Evolutionary conservation across 2,888 invertebrate species (phyloP).

Genomic region (Deroplatys truncata): DNA sequence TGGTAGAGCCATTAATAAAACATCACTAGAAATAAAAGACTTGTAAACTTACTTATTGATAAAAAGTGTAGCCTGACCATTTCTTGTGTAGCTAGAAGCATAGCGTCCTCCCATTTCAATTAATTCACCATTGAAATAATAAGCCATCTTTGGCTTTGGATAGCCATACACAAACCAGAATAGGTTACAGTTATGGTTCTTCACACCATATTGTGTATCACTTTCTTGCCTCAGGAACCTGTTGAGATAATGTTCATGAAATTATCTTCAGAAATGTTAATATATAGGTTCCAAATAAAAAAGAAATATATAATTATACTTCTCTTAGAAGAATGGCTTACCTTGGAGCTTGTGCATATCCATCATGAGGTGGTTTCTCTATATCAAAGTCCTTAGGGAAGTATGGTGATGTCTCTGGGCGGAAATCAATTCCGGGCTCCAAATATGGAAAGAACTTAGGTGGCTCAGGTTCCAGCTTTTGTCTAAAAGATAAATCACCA

Average conservation of each 20-base stretch:
- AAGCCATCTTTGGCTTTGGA: slow-evolving; percentile 90
- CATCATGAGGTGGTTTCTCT: slow-evolving; percentile 80
- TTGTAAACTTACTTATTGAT: slow-evolving; percentile 66
- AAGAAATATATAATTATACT: neutral
- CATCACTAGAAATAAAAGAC: too few relatives aligned
- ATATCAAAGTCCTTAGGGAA: slow-evolving; percentile 92
- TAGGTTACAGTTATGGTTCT: slow-evolving; percentile 83
- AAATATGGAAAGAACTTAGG: slow-evolving; percentile 76
- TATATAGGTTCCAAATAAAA: neutral
- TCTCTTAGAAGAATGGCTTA: slow-evolving; percentile 22
- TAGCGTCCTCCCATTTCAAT: slow-evolving; percentile 81
- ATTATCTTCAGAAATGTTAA: neutral
- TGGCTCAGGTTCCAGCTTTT: slow-evolving; percentile 72
- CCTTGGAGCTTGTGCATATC: slow-evolving; percentile 75
- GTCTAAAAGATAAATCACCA: slow-evolving; percentile 45
- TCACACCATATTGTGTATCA: slow-evolving; percentile 86
- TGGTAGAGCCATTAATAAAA: too few relatives aligned
- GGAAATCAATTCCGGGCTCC: slow-evolving; percentile 74
- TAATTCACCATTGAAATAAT: slow-evolving; percentile 78
- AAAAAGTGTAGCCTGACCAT: slow-evolving; percentile 85
- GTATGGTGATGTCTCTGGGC: slow-evolving; percentile 79
- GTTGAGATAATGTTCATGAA: slow-evolving; percentile 15
- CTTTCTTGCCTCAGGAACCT: slow-evolving; percentile 82
- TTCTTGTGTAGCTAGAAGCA: slow-evolving; percentile 82
- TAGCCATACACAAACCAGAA: slow-evolving; percentile 95